Percentiles rank a stretch among this genome's conserved stretches.
Conservation (phyloP, 2,113 vertebrate genomes). For the Mus pahari region DNA sequence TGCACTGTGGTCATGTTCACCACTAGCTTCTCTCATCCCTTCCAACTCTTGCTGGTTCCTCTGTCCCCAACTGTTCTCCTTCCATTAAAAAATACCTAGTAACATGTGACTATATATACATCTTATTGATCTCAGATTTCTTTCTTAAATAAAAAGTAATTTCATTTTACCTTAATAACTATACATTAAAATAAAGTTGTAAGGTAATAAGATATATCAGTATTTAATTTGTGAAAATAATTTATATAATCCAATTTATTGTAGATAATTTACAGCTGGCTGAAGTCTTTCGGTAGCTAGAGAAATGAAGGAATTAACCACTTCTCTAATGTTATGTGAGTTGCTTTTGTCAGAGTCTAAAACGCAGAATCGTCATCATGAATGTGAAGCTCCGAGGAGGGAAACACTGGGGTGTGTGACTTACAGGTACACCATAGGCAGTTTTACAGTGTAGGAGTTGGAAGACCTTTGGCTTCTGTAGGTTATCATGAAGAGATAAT, state of each 20-base stretch:
- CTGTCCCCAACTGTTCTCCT: background rate
- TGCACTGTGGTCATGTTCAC: background rate
- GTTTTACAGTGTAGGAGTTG: slow-evolving; percentile 28
- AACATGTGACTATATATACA: background rate
- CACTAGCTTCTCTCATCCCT: background rate
- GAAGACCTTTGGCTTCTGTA: background rate
- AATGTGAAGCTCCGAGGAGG: background rate
- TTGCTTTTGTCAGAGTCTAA: background rate
- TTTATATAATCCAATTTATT: background rate
- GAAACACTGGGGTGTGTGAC: background rate
- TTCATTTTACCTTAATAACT: slow-evolving; percentile 20
- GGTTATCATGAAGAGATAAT: background rate
- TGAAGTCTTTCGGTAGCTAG: background rate
- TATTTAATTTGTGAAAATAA: background rate
- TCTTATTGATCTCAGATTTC: slow-evolving; percentile 1
- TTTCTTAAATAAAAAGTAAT: slow-evolving; percentile 10
- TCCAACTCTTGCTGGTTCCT: background rate
- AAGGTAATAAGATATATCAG: background rate
- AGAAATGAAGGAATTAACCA: background rate
- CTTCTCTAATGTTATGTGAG: background rate
- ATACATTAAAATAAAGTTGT: slow-evolving; percentile 24
- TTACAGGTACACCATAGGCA: background rate
- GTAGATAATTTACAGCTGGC: background rate
- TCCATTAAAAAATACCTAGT: background rate
- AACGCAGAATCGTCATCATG: background rate